Evolutionary conservation across 2,113 vertebrate genomes (phyloP).

Genomic region (Cephalopholis sonnerati): DNA sequence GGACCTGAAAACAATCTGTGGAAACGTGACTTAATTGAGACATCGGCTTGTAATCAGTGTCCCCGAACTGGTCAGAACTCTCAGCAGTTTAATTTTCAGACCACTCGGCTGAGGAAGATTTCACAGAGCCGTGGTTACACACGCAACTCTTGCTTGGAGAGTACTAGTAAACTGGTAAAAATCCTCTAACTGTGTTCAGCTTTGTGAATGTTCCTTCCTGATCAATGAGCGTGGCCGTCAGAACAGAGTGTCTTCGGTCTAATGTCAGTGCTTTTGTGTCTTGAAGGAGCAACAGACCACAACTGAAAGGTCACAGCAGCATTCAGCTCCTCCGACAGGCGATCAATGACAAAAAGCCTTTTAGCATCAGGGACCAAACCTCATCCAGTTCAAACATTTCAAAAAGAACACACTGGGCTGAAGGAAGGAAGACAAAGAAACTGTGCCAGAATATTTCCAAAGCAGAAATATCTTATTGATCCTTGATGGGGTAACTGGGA

Average conservation of each 20-base stretch:
- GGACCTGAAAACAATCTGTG: too few species aligned
- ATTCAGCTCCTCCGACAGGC: conserved; percentile 1
- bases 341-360: conserved; percentile 12
- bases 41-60: too few species aligned
- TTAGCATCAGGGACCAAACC: neutral
- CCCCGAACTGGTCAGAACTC: too few species aligned
- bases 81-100: too few species aligned
- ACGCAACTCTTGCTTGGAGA: neutral
- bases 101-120: neutral
- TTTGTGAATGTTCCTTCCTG: neutral
- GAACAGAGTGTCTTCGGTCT: neutral
- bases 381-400: neutral
- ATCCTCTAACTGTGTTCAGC: neutral
- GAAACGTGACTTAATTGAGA: too few species aligned
- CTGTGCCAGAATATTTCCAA: too few species aligned
- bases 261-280: conserved; percentile 35
- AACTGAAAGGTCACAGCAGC: conserved; percentile 20
- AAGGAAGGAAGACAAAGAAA: neutral
- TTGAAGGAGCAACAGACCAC: neutral
- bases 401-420: too few species aligned
- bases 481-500: too few species aligned
- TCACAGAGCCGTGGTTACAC: neutral
- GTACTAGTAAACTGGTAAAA: neutral
- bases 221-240: neutral
- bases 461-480: too few species aligned